Percentiles rank a stretch among this genome's conserved stretches.
Conservation (phyloP, 2,797 vertebrate species). For the Phyllotis vaccarum region DNA sequence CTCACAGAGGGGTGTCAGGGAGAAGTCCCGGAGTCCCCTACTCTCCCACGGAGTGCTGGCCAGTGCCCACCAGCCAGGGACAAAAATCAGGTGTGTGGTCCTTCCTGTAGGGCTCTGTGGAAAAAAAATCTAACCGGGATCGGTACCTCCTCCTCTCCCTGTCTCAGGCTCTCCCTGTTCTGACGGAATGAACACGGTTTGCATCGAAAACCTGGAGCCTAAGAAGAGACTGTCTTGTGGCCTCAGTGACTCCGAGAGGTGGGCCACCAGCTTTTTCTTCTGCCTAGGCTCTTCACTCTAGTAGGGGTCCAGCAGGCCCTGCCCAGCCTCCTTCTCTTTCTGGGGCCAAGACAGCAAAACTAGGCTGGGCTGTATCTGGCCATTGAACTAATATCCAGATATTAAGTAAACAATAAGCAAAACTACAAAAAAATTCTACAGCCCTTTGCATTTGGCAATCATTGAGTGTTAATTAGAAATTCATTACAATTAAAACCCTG, state of each 20-base stretch:
- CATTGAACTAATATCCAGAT: slow-evolving; percentile 84
- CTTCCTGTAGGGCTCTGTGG: background rate
- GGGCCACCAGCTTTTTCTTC: background rate
- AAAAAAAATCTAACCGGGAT: background rate
- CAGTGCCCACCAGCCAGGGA: background rate
- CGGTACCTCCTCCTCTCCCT: background rate
- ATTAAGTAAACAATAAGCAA: slow-evolving; percentile 87
- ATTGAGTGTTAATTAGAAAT: slow-evolving; percentile 93
- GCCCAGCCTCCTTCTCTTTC: background rate
- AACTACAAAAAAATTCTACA: slow-evolving; percentile 87
- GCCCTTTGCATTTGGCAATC: slow-evolving; percentile 89
- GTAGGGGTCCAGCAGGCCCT: background rate
- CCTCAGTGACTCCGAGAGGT: fast-evolving
- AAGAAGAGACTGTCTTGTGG: fast-evolving
- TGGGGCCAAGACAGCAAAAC: fast-evolving
- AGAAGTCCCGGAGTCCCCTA: background rate
- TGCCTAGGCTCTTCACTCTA: fast-evolving
- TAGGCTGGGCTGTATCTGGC: slow-evolving; percentile 68
- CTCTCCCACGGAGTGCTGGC: background rate
- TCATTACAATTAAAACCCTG: slow-evolving; percentile 92
- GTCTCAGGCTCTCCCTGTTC: too few relatives aligned
- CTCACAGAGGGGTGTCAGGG: fast-evolving
- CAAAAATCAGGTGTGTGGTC: background rate
- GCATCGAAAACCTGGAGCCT: background rate
- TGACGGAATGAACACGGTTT: background rate